phyloP scores from a whole-genome alignment of 2,113 vertebrate genomes.

The Paradoxurus hermaphroditus region DNA sequence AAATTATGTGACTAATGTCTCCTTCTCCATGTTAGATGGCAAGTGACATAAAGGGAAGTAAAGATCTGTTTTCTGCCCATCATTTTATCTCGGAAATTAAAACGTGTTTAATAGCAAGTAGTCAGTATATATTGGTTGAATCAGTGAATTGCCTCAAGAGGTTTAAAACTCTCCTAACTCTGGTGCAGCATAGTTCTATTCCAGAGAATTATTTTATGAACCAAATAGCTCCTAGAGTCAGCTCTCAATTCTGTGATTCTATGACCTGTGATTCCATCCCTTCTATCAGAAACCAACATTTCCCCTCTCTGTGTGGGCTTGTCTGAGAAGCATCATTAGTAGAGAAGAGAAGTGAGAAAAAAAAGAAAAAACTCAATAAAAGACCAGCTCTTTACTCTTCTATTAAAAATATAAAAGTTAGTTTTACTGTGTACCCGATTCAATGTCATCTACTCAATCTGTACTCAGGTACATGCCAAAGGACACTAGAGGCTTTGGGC shows the following conservation, averaged over 20 bases:
- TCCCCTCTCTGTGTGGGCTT: neutral
- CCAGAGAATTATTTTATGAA: neutral
- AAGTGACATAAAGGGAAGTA: neutral
- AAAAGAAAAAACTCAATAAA: neutral
- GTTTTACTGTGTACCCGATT: neutral
- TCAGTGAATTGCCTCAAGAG: neutral
- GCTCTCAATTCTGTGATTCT: neutral
- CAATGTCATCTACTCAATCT: neutral
- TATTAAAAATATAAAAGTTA: neutral
- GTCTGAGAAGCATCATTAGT: neutral
- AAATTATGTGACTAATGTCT: neutral
- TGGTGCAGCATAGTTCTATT: neutral
- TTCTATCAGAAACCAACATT: neutral
- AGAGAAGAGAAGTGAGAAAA: neutral
- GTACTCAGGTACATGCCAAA: neutral
- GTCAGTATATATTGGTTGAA: neutral
- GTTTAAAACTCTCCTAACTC: neutral
- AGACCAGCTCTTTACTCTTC: neutral
- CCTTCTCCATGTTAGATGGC: neutral
- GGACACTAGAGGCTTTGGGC: neutral
- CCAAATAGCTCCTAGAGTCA: neutral
- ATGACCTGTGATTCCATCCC: neutral
- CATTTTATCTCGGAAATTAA: neutral
- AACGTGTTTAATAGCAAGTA: neutral
- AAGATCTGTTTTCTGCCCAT: neutral